phyloP scores from a whole-genome alignment of 2,797 vertebrate genomes.

The Odontamblyopus rebecca region DNA sequence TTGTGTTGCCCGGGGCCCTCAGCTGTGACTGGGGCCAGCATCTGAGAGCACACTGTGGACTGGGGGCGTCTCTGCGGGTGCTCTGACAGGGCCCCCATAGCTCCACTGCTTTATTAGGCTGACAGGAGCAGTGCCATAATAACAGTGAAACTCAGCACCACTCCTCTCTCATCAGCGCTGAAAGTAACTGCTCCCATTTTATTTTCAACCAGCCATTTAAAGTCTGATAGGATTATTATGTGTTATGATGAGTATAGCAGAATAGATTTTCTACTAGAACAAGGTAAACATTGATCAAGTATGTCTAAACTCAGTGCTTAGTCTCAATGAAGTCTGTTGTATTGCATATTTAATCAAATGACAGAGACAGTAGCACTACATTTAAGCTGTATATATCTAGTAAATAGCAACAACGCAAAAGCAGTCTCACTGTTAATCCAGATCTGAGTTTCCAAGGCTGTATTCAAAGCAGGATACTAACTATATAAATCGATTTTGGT shows the following conservation, averaged over 20 bases:
- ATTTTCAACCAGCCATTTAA: neutral
- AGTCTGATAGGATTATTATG: neutral
- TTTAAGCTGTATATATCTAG: neutral
- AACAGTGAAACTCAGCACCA: neutral
- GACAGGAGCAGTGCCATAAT: constrained; percentile 19
- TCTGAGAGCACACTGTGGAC: constrained; percentile 49
- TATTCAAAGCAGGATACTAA: neutral
- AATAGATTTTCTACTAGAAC: neutral
- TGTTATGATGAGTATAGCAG: neutral
- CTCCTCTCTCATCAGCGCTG: constrained; percentile 5
- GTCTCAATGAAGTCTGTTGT: neutral
- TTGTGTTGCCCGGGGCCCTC: constrained; percentile 44
- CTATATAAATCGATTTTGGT: neutral
- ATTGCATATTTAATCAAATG: neutral
- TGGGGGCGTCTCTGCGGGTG: constrained; percentile 35
- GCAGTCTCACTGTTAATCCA: neutral
- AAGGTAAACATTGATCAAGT: constrained; percentile 1
- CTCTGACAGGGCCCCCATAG: constrained; percentile 43
- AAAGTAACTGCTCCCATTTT: constrained; percentile 2
- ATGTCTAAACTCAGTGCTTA: neutral
- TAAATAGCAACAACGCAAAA: neutral
- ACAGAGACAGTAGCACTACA: neutral
- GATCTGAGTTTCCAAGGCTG: neutral
- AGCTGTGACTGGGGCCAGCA: constrained; percentile 45
- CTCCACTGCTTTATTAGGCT: constrained; percentile 40